Percentiles rank a stretch among this genome's conserved stretches.
phyloP scores from a whole-genome alignment of 2,113 vertebrate species.

The Raja brachyura region DNA sequence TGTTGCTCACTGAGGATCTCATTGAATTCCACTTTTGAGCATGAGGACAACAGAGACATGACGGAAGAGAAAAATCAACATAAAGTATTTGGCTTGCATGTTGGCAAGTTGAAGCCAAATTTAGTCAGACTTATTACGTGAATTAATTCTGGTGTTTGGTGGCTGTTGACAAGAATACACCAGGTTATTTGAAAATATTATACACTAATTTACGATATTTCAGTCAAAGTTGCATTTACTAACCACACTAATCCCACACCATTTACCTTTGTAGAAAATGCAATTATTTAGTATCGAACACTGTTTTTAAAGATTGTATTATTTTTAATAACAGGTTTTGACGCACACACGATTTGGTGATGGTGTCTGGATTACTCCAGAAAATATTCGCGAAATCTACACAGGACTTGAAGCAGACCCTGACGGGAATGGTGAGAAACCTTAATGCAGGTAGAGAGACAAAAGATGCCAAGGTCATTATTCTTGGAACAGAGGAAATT shows the following conservation, averaged over 20 bases:
- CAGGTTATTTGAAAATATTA: neutral
- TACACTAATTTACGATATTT: neutral
- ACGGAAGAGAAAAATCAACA: neutral
- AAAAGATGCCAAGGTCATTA: neutral
- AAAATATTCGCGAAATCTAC: conserved; percentile 81
- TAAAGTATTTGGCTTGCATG: neutral
- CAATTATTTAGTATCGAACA: neutral
- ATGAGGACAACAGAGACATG: neutral
- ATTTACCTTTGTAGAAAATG: neutral
- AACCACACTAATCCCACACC: neutral
- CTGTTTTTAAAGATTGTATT: neutral
- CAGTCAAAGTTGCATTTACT: neutral
- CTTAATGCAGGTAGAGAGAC: neutral
- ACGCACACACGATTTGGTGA: conserved; percentile 81
- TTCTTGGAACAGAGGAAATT: neutral
- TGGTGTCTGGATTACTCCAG: conserved; percentile 83
- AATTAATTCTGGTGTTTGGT: neutral
- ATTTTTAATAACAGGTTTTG: conserved; percentile 66
- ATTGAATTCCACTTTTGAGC: neutral
- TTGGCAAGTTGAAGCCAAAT: neutral
- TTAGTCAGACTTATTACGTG: neutral
- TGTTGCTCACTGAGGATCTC: neutral
- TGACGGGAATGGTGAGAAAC: conserved; percentile 71
- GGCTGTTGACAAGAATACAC: neutral
- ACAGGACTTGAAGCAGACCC: conserved; percentile 71